These are phyloP conservation scores for Danio rerio DNA, from an alignment of 2,113 vertebrate genomes.

Conservation along the genomic window GRCz12tu NC_133182.1:39347001-39347500, in stretches of 20 bases:
- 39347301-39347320: not conserved
- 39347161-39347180: conserved; percentile 1
- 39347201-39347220: not conserved
- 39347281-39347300: conserved; percentile 14
- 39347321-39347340: not conserved
- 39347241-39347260: conserved; percentile 46
- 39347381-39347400: not conserved
- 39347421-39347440: not conserved
- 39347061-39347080: conserved; percentile 10
- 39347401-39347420: not conserved
- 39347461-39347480: too few relatives aligned
- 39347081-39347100: conserved; percentile 19
- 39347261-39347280: conserved; percentile 51
- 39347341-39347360: conserved; percentile 20
- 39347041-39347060: conserved; percentile 1
- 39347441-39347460: not conserved
- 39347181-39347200: not conserved
- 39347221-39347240: conserved; percentile 39
- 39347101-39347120: conserved; percentile 19
- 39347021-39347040: not conserved
- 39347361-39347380: conserved; percentile 4
- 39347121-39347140: conserved; percentile 22
- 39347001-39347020: conserved; percentile 27
- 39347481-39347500: too few relatives aligned
- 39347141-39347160: not conserved